Evolutionary conservation across 2,113 vertebrate genomes (phyloP), one percentile per base, ranked within the genome.

Genomic region (Plotosus lineatus): DNA sequence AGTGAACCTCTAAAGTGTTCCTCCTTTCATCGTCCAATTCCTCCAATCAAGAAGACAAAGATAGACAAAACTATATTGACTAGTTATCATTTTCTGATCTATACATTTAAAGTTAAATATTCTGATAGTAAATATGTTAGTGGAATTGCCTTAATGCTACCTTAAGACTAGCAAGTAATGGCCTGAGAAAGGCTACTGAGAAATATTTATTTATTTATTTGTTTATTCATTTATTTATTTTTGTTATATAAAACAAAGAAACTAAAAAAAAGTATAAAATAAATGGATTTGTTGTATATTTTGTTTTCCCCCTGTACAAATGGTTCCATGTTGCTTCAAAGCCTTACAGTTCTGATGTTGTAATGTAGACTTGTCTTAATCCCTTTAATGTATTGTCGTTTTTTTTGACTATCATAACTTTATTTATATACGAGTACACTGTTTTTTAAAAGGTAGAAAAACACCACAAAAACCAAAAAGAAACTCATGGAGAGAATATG

Each of bases 1-100:
- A n/a, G n/a, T n/a, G n/a, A n/a, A n/a, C n/a, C 38, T 66, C 76
- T 66, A 69, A 68, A 78, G 14, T 26, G 55, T 51, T 79, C 26
- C 68, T 48, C 6, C 40, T 69, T 69, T 46, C 5, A 46, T 71
- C 40, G 28, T 14, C n/a, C 42, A 46, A 23, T 66, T 78, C 50
- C 42, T 69, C 28, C 28, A n/a, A 33, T 19, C 40, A 60, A 23
- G 6, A 33, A 60, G 66, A 21, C 28, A 51, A 12, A 65, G n/a
- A 50, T 55, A 60, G 66, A 21, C 28, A 51, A 12, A 65, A 33
- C 50, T 55, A 66, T 66, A 26, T 44, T 46, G n/a, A 44, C 36
- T 10, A 15, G 12, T 53, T 50, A 21, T 21, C 4, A 19, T 69
- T 28, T 55, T 2, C 19, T 44, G 9, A 19, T 53, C 33, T 66